Evolutionary conservation across 2,888 invertebrate species (phyloP).

Genomic region (Spodoptera littoralis): DNA sequence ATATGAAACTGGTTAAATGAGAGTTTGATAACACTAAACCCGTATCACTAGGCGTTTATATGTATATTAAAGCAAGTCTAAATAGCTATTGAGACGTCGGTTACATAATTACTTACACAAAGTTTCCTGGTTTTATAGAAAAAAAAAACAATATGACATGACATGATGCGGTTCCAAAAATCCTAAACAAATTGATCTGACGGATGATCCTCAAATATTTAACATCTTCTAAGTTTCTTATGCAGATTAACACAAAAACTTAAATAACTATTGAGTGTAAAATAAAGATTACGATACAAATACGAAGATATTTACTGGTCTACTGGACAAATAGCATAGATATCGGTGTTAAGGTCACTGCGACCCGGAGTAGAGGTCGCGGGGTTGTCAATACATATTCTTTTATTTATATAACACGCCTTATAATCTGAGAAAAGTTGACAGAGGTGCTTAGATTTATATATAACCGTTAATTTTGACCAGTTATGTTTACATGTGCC

Average conservation of each 20-base stretch:
- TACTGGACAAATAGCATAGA: slow-evolving; percentile 50
- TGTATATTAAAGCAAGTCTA: slow-evolving; percentile 16
- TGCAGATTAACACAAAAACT: too few species aligned
- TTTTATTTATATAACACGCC: slow-evolving; percentile 46
- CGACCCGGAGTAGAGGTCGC: slow-evolving; percentile 49
- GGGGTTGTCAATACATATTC: slow-evolving; percentile 48
- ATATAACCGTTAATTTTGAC: too few species aligned
- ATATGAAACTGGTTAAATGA: too few species aligned
- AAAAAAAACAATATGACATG: too few species aligned
- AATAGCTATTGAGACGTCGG: slow-evolving; percentile 18
- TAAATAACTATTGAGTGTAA: too few species aligned
- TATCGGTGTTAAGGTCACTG: slow-evolving; percentile 61
- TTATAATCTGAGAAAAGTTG: too few species aligned
- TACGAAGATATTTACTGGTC: slow-evolving; percentile 41
- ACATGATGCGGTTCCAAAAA: too few species aligned
- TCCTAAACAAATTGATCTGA: too few species aligned
- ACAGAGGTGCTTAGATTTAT: too few species aligned
- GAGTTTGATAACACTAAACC: not conserved
- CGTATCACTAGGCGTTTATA: slow-evolving; percentile 13
- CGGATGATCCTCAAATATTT: too few species aligned
- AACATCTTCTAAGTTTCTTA: too few species aligned
- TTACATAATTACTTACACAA: not conserved
- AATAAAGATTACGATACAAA: not conserved
- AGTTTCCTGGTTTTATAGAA: not conserved
- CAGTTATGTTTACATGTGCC: too few species aligned